Percentiles rank a stretch among this genome's conserved stretches.
phyloP scores from a whole-genome alignment of 2,113 vertebrate genomes.

The Plotosus lineatus region DNA sequence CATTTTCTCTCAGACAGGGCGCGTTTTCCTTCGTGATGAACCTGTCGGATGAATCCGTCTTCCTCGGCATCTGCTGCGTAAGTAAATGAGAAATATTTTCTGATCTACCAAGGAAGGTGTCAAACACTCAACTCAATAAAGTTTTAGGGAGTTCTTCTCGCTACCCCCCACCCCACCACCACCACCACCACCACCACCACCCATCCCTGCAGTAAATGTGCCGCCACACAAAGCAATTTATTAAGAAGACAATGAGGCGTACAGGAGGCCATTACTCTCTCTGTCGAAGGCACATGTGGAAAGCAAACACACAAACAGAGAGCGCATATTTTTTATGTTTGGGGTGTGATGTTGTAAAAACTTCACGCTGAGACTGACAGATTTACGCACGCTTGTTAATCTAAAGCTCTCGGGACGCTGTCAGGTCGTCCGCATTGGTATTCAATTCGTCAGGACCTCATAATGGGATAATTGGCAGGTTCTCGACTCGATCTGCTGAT shows the following conservation, averaged over 20 bases:
- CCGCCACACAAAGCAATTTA: conserved; percentile 68
- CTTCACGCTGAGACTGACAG: conserved; percentile 25
- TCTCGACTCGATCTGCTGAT: conserved; percentile 66
- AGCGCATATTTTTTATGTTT: conserved; percentile 28
- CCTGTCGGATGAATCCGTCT: background rate
- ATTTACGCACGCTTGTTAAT: conserved; percentile 41
- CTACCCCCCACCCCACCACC: too few species aligned
- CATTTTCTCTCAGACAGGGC: background rate
- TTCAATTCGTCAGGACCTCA: conserved; percentile 62
- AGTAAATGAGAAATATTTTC: background rate
- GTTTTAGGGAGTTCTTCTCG: conserved; percentile 59
- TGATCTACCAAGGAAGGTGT: background rate
- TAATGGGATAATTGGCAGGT: conserved; percentile 75
- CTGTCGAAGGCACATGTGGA: conserved; percentile 70
- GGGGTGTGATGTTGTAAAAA: conserved; percentile 7
- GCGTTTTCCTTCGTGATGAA: background rate
- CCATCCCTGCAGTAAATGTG: conserved; percentile 60
- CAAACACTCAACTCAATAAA: conserved; percentile 59
- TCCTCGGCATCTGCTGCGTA: background rate
- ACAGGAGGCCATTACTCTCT: conserved; percentile 72
- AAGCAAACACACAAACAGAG: conserved; percentile 54
- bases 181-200: too few species aligned
- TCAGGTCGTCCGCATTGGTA: conserved; percentile 59
- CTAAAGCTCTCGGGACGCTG: conserved; percentile 6
- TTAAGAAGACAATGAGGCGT: conserved; percentile 76